Base-by-base conservation (phyloP, 2,113 vertebrate species). In the Bagarius yarrelli region DNA sequence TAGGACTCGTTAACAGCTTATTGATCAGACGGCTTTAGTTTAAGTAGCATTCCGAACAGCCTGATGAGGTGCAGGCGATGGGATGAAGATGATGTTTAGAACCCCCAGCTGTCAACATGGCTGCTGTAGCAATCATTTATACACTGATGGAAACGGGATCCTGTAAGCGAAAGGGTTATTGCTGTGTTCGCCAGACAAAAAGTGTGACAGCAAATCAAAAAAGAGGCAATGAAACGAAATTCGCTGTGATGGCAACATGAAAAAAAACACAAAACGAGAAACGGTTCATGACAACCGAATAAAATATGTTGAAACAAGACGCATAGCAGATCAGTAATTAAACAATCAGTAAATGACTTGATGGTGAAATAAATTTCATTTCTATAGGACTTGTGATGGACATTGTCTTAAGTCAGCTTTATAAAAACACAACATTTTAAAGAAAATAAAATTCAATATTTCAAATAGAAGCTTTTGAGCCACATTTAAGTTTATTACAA, bases 1-100 rank as follows among this genome's bases (percentile, higher is more conserved):
- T 44, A 14, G 77, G 86, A 87, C 84, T 83, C 85, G 27, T 86
- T 89, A 90, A 92, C 88, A 87, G 89, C 78, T 89, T 92, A 91
- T 93, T 81, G 91, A 92, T 90, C 75, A 21, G 72, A 73, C 36
- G 87, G 81, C 78, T 88, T 87, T 86, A 66, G 75, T 87, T 85
- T 76, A 25, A 81, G 89, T 82, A 69, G 64, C 84, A 79, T 87
- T 85, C 80, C 25, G 60, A 57, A 19, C 5, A 32, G 61, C 40
- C 81, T 32, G 70, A 86, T 78, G 82, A 61, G 85, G 78, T 63
- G 44, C 76, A 64, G 55, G 81, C 18, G 30, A 74, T 70, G 77
- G 61, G 44, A 81, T 19, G 55, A 64, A 18, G 44, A 88, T 85
- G 85, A 85, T 88, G 78, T 63, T 32, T 63, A 61, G 25, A 59